A percentile compares a stretch with the other conserved stretches of the same genome.
These are phyloP conservation scores for Drosophila tristis DNA, from an alignment of 1,140 invertebrate species.

Conservation along the genomic window DNA sequence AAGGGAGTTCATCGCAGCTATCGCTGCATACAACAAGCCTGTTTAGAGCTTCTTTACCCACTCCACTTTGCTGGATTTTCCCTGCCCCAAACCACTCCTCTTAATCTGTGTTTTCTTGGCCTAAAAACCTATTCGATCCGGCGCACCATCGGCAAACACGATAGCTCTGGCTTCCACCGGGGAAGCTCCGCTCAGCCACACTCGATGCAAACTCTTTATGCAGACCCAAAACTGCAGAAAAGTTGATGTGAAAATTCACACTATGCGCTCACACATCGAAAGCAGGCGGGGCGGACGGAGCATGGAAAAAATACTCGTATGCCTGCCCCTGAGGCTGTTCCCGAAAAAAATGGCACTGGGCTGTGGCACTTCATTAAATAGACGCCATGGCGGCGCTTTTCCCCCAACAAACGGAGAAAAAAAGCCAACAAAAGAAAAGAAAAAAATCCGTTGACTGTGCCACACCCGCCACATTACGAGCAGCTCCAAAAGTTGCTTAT, in stretches of 20 bases:
- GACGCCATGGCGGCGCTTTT: slow-evolving; percentile 72
- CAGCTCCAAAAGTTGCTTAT: slow-evolving; percentile 58
- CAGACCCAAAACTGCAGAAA: slow-evolving; percentile 7
- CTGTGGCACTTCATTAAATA: slow-evolving; percentile 77
- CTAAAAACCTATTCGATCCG: slow-evolving; percentile 33
- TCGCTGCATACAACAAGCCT: neutral
- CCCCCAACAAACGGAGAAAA: slow-evolving; percentile 23
- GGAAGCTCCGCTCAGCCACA: slow-evolving; percentile 6
- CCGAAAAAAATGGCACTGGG: slow-evolving; percentile 26
- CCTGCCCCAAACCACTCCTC: slow-evolving; percentile 7
- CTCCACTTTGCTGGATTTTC: neutral
- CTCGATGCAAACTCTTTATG: slow-evolving; percentile 26
- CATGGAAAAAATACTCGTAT: slow-evolving; percentile 18
- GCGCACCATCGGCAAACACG: slow-evolving; percentile 29
- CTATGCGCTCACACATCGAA: slow-evolving; percentile 45
- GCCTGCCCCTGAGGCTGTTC: slow-evolving; percentile 17
- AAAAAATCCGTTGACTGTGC: slow-evolving; percentile 40
- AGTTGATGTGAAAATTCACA: slow-evolving; percentile 75
- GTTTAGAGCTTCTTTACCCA: neutral
- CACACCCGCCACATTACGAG: slow-evolving; percentile 69
- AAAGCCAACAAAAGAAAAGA: slow-evolving; percentile 7
- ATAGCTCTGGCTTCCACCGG: slow-evolving; percentile 23
- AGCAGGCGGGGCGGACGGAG: slow-evolving; percentile 23
- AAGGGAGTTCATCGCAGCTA: too few species aligned
- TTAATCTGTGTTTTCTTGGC: slow-evolving; percentile 2